A percentile compares a stretch with the other conserved stretches of the same genome.
Conservation (phyloP, 2,888 invertebrate species). For the Chloromyia formosa region DNA sequence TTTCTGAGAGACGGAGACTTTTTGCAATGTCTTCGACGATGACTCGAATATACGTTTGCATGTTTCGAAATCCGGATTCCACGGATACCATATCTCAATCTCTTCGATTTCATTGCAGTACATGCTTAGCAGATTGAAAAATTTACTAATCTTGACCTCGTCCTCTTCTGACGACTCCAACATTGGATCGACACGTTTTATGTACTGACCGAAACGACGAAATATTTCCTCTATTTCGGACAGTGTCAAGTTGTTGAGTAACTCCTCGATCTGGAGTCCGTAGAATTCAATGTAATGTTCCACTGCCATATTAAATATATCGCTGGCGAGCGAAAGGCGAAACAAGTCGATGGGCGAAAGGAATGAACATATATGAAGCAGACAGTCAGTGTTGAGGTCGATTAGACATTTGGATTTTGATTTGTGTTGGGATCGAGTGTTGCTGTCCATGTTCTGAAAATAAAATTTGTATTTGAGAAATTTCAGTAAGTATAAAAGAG, state of each 20-base stretch:
- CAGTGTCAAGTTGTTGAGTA: not conserved
- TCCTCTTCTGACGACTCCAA: constrained; percentile 3
- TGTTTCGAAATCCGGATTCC: constrained; percentile 15
- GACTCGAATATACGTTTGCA: constrained; percentile 17
- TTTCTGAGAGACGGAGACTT: constrained; percentile 2
- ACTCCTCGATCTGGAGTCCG: constrained; percentile 21
- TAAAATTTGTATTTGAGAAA: no score
- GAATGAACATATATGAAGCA: constrained; percentile 30
- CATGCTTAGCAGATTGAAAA: not conserved
- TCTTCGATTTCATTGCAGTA: constrained; percentile 25
- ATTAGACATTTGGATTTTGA: not conserved
- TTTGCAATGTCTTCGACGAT: not conserved
- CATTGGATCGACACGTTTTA: not conserved
- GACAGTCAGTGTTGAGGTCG: constrained; percentile 27
- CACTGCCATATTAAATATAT: not conserved
- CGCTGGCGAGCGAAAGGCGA: constrained; percentile 9
- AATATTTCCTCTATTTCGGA: constrained; percentile 23
- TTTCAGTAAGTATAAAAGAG: no score
- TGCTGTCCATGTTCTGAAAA: no score
- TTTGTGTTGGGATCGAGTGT: no score
- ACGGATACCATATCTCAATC: constrained; percentile 28
- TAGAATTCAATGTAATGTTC: constrained; percentile 9
- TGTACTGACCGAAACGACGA: constrained; percentile 8
- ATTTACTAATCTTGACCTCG: not conserved
- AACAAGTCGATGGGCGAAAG: constrained; percentile 2